Conservation (phyloP, 1,140 invertebrate genomes). For the Tigriopus japonicus region DNA sequence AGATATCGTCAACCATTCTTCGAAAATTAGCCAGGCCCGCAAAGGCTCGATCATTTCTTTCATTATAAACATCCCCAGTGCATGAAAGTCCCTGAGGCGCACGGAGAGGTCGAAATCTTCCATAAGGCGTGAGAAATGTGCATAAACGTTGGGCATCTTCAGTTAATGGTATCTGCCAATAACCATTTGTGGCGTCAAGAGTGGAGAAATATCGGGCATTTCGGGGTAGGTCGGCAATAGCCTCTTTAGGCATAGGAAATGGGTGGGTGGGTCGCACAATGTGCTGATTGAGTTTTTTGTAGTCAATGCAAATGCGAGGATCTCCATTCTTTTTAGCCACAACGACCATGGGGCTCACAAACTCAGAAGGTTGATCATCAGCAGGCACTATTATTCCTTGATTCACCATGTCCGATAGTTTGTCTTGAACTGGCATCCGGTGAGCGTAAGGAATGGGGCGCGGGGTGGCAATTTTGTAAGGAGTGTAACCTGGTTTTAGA, state of each 20-base stretch:
- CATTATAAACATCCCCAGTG: slow-evolving; percentile 20
- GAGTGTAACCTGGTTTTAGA: background rate
- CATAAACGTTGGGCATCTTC: slow-evolving; percentile 18
- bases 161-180: slow-evolving; percentile 22
- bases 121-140: slow-evolving; percentile 22
- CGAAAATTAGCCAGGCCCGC: slow-evolving; percentile 12
- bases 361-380: background rate
- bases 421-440: background rate
- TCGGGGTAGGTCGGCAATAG: slow-evolving; percentile 4
- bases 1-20: slow-evolving; percentile 16
- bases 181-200: slow-evolving; percentile 23
- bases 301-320: slow-evolving; percentile 27
- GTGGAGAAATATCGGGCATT: slow-evolving; percentile 15
- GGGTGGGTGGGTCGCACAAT: slow-evolving; percentile 20
- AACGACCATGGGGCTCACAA: background rate
- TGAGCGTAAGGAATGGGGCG: background rate
- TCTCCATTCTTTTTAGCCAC: slow-evolving; percentile 24
- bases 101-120: slow-evolving; percentile 14
- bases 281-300: slow-evolving; percentile 21
- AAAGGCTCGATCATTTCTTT: slow-evolving; percentile 17
- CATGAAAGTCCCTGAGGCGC: slow-evolving; percentile 16
- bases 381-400: background rate
- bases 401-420: background rate
- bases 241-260: slow-evolving; percentile 19
- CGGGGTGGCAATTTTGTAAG: background rate